Conservation (phyloP, 2,888 invertebrate genomes). For the Vesta saturnalis region DNA sequence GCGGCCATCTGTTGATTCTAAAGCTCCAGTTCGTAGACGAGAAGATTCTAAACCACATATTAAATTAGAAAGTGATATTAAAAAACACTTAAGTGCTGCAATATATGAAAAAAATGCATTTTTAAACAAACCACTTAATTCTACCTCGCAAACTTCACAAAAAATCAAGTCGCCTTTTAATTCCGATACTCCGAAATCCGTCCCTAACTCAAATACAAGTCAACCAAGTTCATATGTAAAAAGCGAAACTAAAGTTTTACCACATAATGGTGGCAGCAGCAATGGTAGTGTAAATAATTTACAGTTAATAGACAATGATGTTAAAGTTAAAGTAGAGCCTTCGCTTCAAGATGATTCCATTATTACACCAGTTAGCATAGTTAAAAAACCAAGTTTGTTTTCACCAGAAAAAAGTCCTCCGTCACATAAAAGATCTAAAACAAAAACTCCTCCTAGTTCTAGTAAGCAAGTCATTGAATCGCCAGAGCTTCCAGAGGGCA, state of each 20-base stretch:
- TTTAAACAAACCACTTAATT: conserved; percentile 53
- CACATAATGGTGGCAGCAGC: conserved; percentile 30
- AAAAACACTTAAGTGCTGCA: conserved; percentile 52
- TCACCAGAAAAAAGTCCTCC: conserved; percentile 72
- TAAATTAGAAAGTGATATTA: conserved; percentile 53
- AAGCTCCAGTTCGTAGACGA: conserved; percentile 48
- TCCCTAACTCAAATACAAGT: conserved; percentile 49
- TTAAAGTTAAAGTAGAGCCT: conserved; percentile 25
- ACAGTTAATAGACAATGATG: conserved; percentile 32
- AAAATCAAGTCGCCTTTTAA: conserved; percentile 57
- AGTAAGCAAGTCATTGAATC: conserved; percentile 46
- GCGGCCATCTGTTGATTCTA: conserved; percentile 47
- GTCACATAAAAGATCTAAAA: conserved; percentile 47
- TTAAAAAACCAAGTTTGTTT: conserved; percentile 71
- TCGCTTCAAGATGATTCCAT: conserved; percentile 27
- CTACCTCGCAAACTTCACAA: conserved; percentile 60
- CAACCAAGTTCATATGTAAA: conserved; percentile 4
- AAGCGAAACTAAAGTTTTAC: conserved; percentile 18
- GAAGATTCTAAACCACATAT: conserved; percentile 49
- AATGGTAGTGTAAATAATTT: conserved; percentile 32
- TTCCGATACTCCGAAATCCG: conserved; percentile 55
- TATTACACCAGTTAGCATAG: conserved; percentile 43
- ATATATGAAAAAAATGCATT: conserved; percentile 53
- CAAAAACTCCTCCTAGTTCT: conserved; percentile 45
- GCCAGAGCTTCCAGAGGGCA: conserved; percentile 47